Evolutionary conservation across 2,888 invertebrate genomes (phyloP).

Genomic region (Ectemnius continuus): DNA sequence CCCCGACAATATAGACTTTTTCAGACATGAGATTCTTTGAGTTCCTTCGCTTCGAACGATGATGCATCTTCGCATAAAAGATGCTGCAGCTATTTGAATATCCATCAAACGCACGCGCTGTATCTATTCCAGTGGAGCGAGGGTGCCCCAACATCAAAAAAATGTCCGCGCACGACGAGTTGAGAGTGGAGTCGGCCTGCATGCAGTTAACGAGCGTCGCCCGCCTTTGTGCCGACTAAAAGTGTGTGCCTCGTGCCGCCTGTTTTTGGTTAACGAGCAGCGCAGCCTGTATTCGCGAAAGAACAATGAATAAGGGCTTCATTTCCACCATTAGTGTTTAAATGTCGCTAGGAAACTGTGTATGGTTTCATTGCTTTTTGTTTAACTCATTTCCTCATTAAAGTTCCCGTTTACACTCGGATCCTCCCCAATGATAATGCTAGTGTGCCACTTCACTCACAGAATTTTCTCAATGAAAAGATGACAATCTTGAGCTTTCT

Average conservation of each 20-base stretch:
- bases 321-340: neutral
- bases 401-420: no score
- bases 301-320: slow-evolving; percentile 6
- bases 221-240: slow-evolving; percentile 2
- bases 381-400: no score
- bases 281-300: slow-evolving; percentile 7
- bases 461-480: no score
- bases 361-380: no score
- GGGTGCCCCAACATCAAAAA: slow-evolving; percentile 27
- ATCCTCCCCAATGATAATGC: no score
- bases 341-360: neutral
- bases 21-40: neutral
- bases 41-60: slow-evolving; percentile 17
- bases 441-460: no score
- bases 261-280: slow-evolving; percentile 5
- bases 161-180: slow-evolving; percentile 4
- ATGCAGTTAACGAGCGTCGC: slow-evolving; percentile 9
- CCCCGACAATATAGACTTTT: no score
- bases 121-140: slow-evolving; percentile 14
- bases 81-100: slow-evolving; percentile 28
- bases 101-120: slow-evolving; percentile 26
- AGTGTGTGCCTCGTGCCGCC: neutral
- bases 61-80: slow-evolving; percentile 18
- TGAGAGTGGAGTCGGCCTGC: neutral
- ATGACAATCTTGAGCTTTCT: no score